Base-by-base conservation (phyloP, 2,888 invertebrate species). In the Fissipunctia ypsillon region DNA sequence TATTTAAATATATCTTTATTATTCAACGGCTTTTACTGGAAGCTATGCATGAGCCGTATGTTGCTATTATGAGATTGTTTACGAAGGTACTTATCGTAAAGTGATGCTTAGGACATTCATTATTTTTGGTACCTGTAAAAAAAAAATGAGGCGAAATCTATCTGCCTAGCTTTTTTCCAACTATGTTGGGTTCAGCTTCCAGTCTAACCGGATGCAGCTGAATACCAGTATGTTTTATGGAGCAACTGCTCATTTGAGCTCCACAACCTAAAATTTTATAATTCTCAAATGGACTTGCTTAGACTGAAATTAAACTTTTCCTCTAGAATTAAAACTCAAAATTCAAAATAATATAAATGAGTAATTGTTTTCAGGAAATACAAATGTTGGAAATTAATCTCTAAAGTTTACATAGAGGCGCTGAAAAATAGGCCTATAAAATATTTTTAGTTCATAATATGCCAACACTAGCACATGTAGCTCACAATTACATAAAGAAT, bases 391-490 rank as follows among this genome's bases (percentile, higher is more conserved):
- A 25, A 61, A 70, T 81, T 68, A 78, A 78, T 81, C 57, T 71
- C 54, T 28, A 16, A 43, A 69, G 68, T 78, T 81, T 78, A 73
- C 68, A 41, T 52, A 57, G 25, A 38, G 2, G 16, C 41, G 43
- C 12, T 73, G 70, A 73, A 73, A 81, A 61, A 78, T 70, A 69
- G 65, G 50, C n/a, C 65, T 80, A 71, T 71, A 71, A 76, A 80
- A 65, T 80, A 71, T 56, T 80, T 72, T 78, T 81, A 69, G 68
- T 52, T 76, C 43, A 65, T 54, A 38, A 45, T 43, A 57, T 54
- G 38, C 45, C 19, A 35, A 31, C 57, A 57, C 2, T 38, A 61
- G 57, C 41, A 70, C 56, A 31, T 45, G 63, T n/a, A 54, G 48
- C 54, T 22, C 50, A 65, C 56, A 73, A 77, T 78, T 78, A 68